A percentile compares a stretch with the other conserved stretches of the same genome.
Evolutionary conservation across 2,113 vertebrate species (phyloP).

Genomic region (Hippolais icterina): DNA sequence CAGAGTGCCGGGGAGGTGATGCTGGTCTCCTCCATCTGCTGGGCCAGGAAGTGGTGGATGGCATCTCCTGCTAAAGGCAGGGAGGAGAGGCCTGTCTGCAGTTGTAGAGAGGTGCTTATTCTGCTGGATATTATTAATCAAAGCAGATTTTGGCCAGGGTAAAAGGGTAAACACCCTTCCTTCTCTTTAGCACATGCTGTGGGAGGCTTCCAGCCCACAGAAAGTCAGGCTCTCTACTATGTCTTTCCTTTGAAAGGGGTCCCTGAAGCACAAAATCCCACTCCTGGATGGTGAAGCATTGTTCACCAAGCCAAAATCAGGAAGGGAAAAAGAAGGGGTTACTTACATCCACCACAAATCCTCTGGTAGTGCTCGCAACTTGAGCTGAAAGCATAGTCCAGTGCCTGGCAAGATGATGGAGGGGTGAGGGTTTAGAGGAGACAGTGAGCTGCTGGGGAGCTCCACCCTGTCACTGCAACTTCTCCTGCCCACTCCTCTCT

Average conservation of each 20-base stretch:
- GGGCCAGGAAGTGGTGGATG: background rate
- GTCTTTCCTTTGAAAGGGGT: background rate
- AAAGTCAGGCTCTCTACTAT: background rate
- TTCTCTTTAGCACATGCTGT: background rate
- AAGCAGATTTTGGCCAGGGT: background rate
- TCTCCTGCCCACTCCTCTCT: background rate
- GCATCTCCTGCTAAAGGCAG: background rate
- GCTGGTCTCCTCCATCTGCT: background rate
- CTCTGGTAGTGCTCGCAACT: background rate
- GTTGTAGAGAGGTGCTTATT: background rate
- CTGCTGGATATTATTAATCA: background rate
- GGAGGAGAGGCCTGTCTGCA: background rate
- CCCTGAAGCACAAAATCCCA: background rate
- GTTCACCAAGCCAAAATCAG: background rate
- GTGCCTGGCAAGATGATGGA: background rate
- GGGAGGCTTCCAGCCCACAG: background rate
- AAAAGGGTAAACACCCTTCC: background rate
- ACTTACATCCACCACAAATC: background rate
- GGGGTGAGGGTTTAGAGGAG: background rate
- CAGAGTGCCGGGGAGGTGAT: background rate
- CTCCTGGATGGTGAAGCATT: background rate
- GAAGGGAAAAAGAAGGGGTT: background rate
- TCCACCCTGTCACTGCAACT: background rate
- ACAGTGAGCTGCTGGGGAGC: background rate
- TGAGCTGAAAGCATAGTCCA: background rate